Base-by-base conservation (phyloP, 2,888 invertebrate genomes). In the Dryomyza anilis region DNA sequence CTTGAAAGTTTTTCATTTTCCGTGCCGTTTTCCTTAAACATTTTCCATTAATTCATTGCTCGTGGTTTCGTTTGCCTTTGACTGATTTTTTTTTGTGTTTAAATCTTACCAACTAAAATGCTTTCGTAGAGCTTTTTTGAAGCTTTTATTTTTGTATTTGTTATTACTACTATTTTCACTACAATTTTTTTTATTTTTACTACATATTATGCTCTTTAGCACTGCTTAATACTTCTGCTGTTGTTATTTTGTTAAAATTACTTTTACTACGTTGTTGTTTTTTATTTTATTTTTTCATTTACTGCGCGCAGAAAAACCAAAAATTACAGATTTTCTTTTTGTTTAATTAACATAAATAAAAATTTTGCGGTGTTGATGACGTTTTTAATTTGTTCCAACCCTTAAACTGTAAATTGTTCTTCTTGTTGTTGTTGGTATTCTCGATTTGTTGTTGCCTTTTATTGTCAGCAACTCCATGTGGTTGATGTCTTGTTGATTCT, bases 51-150 rank as follows among this genome's bases (percentile, higher is more conserved):
- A n/a, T n/a, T n/a, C n/a, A n/a, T n/a, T n/a, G n/a, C n/a, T n/a
- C n/a, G n/a, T n/a, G n/a, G n/a, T n/a, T n/a, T n/a, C 25, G 30
- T 21, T 33, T 48, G 21, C 12, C 6, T 48, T 48, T 30, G 12
- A 3, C 6, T 10, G 10, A n/a, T 12, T 10, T 14, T 23, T 48
- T 45, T 58, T 60, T n/a, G n/a, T n/a, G n/a, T n/a, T n/a, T n/a
- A n/a, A n/a, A n/a, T n/a, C 48, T 60, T 60, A 53, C 52, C 39
- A 61, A 43, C 52, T 61, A 53, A 43, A 29, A 52, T 6, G 23
- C 23, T 59, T 23, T 56, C 43, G 3, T 12, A 53, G 53, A 30
- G 53, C 30, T 30, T 30, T 53, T 52, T 16, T 14, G 21, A 12
- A 48, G 36, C 7, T 39, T 6, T 39, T 43, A 16, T 43, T 16